Base-by-base conservation (phyloP, 37 sponge, comb jelly and placozoan genomes). In the Chondrosia reniformis region DNA sequence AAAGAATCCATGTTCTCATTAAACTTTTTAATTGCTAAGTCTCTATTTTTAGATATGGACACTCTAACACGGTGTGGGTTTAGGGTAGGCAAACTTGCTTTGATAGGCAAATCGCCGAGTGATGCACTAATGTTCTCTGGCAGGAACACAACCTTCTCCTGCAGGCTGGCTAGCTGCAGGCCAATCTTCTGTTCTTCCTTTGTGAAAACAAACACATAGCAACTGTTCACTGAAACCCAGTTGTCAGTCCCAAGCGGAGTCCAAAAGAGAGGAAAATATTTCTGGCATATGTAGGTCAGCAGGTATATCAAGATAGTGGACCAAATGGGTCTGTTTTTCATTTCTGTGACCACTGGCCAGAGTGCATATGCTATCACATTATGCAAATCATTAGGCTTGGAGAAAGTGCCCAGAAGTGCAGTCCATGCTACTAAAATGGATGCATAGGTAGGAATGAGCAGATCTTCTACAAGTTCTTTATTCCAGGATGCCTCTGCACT, bases 401-500 rank as follows among this genome's bases (percentile, higher is more conserved):
- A 32, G 15, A 88, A 19, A 9, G 84, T 45, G 8, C 41, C 19
- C n/a, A 56, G 45, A n/a, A 72, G 44, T 30, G 64, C 37, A 4
- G 61, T 55, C 43, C 86, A 55, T n/a, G 86, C 62, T 3, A 91
- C 0, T 31, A 77, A 38, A n/a, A n/a, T n/a, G n/a, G n/a, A n/a
- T n/a, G n/a, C n/a, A 62, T 91, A 91, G 0, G 72, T 44, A 33
- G 87, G 83, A 30, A 79, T 49, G 15, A 86, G 63, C n/a, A 82
- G 42, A 6, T 66, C 45, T 17, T 32, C 36, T 5, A 86, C 69
- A 17, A 93, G 84, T 17, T 28, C 45, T 55, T 80, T 24, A 63
- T 93, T 93, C 87, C 89, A 93, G 45, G 54, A 13, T 39, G 94
- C 89, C 61, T 86, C 87, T 10, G 72, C 80, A 43, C 86, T 79